phyloP scores from a whole-genome alignment of 2,888 invertebrate genomes.

The Apodemia hepburni region DNA sequence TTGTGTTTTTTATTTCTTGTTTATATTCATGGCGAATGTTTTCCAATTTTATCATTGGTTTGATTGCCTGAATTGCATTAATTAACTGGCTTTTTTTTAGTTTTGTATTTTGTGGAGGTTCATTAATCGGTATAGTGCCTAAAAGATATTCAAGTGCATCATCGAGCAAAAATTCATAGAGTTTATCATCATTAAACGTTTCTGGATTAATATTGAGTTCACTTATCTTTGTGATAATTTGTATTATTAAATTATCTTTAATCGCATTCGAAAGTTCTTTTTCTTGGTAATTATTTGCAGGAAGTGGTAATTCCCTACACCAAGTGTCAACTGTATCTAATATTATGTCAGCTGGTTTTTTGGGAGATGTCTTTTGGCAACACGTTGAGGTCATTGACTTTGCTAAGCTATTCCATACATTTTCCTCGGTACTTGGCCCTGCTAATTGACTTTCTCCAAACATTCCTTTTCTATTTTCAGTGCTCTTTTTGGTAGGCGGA shows the following conservation, averaged over 20 bases:
- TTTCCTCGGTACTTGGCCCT: slow-evolving; percentile 33
- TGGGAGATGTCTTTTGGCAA: slow-evolving; percentile 30
- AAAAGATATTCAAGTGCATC: slow-evolving; percentile 46
- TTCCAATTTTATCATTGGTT: slow-evolving; percentile 45
- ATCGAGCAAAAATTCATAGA: slow-evolving; percentile 44
- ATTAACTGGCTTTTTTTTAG: slow-evolving; percentile 41
- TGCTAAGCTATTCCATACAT: background rate
- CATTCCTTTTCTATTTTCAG: slow-evolving; percentile 26
- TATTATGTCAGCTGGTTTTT: slow-evolving; percentile 47
- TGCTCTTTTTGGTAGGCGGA: slow-evolving; percentile 20
- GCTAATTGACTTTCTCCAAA: slow-evolving; percentile 36
- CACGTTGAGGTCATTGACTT: slow-evolving; percentile 23
- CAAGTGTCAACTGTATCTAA: slow-evolving; percentile 46
- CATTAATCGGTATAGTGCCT: slow-evolving; percentile 36
- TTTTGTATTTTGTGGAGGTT: slow-evolving; percentile 37
- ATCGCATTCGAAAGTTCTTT: slow-evolving; percentile 33
- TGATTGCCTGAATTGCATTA: slow-evolving; percentile 40
- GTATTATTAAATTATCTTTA: slow-evolving; percentile 42
- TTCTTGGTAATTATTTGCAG: slow-evolving; percentile 35
- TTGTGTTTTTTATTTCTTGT: slow-evolving; percentile 42
- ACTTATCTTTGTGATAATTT: slow-evolving; percentile 51
- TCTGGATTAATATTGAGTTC: slow-evolving; percentile 47
- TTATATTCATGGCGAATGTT: slow-evolving; percentile 45
- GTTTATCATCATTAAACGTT: slow-evolving; percentile 42
- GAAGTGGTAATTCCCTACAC: slow-evolving; percentile 48